Evolutionary conservation across 2,888 invertebrate genomes (phyloP).

Genomic region (Synanthedon myopaeformis): DNA sequence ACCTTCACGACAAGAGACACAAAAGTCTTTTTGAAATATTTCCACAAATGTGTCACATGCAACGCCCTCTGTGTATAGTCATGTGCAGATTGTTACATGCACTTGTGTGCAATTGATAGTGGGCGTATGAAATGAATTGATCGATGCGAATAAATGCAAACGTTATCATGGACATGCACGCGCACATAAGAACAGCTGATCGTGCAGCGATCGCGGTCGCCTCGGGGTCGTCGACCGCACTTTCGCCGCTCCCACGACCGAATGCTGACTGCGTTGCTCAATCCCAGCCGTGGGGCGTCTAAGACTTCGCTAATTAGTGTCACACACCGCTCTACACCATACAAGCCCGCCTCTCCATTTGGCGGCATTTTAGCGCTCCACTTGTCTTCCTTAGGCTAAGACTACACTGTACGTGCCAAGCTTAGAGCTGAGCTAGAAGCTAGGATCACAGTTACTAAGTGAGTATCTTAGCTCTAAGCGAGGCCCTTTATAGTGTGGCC

Average conservation of each 20-base stretch:
- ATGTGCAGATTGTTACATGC: no score
- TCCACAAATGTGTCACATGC: no score
- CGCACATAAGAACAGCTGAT: conserved; percentile 61
- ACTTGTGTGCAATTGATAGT: no score
- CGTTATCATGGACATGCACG: conserved; percentile 29
- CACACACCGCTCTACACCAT: conserved; percentile 5
- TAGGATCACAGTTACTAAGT: no score
- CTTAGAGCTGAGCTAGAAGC: conserved; percentile 1
- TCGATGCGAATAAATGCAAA: conserved; percentile 12
- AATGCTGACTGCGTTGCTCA: conserved; percentile 44
- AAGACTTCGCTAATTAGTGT: conserved; percentile 30
- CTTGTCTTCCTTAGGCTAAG: neutral
- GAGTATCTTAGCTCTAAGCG: no score
- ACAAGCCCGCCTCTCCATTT: neutral
- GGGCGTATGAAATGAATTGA: neutral
- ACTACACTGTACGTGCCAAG: neutral
- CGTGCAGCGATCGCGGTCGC: conserved; percentile 41
- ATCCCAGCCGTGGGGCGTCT: conserved; percentile 29
- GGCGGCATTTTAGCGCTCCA: conserved; percentile 13
- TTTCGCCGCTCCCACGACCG: conserved; percentile 64
- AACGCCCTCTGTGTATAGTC: no score
- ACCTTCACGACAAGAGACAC: no score
- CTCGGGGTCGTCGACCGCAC: conserved; percentile 58
- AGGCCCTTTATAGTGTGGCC: no score
- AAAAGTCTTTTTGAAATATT: no score